Evolutionary conservation across 2,888 invertebrate species (phyloP), one percentile per base, ranked within the genome.

Genomic region (Argyra leucocephala): DNA sequence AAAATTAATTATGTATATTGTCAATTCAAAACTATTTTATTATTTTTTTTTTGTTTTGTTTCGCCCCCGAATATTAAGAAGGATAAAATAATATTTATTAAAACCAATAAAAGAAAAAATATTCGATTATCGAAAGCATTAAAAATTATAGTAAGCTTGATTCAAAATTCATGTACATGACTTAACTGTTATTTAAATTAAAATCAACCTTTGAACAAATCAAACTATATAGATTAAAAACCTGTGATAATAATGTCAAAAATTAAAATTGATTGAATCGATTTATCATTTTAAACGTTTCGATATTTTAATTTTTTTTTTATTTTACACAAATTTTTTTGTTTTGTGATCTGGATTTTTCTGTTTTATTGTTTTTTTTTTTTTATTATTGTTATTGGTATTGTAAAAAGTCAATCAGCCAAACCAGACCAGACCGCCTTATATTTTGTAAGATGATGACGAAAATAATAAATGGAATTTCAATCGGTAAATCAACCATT

Each of bases 221-320:
- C 10, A 31, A 31, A n/a, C 6, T 15, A 15, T 18, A 18, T 1
- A 48, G 48, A 48, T 48, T 48, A n/a, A 48, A 48, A 48, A 48
- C 48, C 48, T 48, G 48, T 48, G 48, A 48, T 48, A 48, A 48
- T 48, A 48, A 48, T 48, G 48, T 48, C 48, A 48, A 48, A 48
- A 48, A 48, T 18, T 48, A 18, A 31, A 48, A 48, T 48, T 48
- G 48, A 48, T 48, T 48, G 48, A 48, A 48, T 48, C 48, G 48
- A 48, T 48, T 48, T 48, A 48, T 48, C 48, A 48, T 48, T 48
- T 18, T 48, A 15, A 48, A 48, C 18, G 5, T 12, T 48, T 48
- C 48, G n/a, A 18, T 48, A n/a, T n/a, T 31, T 48, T 37, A 9
- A 12, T 15, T 37, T 37, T 37, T 37, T 48, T n/a, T n/a, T n/a